Evolutionary conservation across 2,888 invertebrate species (phyloP).

Genomic region (Cylloceria caligata): DNA sequence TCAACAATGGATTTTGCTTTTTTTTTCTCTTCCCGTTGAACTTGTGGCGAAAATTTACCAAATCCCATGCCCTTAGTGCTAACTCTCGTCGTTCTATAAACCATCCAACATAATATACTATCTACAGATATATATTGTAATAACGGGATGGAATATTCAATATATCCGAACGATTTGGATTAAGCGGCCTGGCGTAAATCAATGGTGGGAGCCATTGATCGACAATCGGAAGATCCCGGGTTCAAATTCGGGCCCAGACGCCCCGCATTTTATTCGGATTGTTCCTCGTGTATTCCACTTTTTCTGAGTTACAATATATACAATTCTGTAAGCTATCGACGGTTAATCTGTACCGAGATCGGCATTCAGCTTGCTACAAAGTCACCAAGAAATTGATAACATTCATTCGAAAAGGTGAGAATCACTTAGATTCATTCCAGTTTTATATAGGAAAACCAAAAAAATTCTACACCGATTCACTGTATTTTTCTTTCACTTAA

Average conservation of each 20-base stretch:
- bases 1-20: conserved; percentile 46
- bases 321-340: conserved; percentile 17
- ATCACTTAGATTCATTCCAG: neutral
- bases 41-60: conserved; percentile 18
- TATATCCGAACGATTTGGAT: too few species aligned
- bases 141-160: too few species aligned
- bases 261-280: too few species aligned
- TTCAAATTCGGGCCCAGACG: too few species aligned
- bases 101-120: conserved; percentile 5
- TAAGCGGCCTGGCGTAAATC: too few species aligned
- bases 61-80: conserved; percentile 19
- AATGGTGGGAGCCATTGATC: too few species aligned
- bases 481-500: too few species aligned
- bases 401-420: neutral
- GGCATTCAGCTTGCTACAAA: neutral
- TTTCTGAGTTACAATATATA: too few species aligned
- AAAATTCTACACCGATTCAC: too few species aligned
- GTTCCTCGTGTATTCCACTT: too few species aligned
- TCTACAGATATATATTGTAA: conserved; percentile 1
- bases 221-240: too few species aligned
- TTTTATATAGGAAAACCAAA: too few species aligned
- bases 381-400: neutral
- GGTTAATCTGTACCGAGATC: conserved; percentile 24
- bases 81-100: conserved; percentile 33
- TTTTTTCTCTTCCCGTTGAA: conserved; percentile 1